Base-by-base conservation (phyloP, 2,888 invertebrate species). In the Acrocyrtus sp. region DNA sequence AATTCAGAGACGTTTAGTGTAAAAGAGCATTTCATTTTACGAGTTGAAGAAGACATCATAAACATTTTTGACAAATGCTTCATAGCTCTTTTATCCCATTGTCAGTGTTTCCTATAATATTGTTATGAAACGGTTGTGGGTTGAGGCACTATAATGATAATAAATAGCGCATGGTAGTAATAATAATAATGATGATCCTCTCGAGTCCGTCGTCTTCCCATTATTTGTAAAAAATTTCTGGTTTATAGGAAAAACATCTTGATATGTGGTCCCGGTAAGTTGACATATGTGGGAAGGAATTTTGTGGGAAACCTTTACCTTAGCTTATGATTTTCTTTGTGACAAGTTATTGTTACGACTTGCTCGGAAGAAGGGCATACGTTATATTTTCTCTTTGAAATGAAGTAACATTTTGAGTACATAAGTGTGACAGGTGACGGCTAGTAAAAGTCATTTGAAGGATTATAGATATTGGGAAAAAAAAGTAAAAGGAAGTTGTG, bases 11-110 rank as follows among this genome's bases (percentile, higher is more conserved):
- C n/a, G n/a, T n/a, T n/a, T n/a, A n/a, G n/a, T n/a, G n/a, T n/a
- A n/a, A n/a, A n/a, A n/a, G n/a, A n/a, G n/a, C n/a, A n/a, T n/a
- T 58, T 26, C 58, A 43, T 45, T 58, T 58, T 34, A 27, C 12
- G 39, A 56, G 22, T 50, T 67, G 66, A 67, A 57, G 57, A 67
- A 67, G 50, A 50, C 66, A 67, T 67, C 66, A 67, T 67, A 67
- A 65, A 65, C 54, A 56, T 27, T 65, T 56, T 54, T 45, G 45
- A 47, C 45, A 58, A 58, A n/a, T n/a, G n/a, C n/a, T n/a, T n/a
- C n/a, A n/a, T n/a, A n/a, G n/a, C n/a, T n/a, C n/a, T n/a, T n/a
- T n/a, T n/a, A n/a, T n/a, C n/a, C n/a, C n/a, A n/a, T n/a, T n/a
- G n/a, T n/a, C n/a, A n/a, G n/a, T n/a, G n/a, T n/a, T n/a, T n/a